Percentiles rank a stretch among this genome's conserved stretches.
Evolutionary conservation across 2,888 invertebrate genomes (phyloP).

Genomic region (Terebella lapidaria): DNA sequence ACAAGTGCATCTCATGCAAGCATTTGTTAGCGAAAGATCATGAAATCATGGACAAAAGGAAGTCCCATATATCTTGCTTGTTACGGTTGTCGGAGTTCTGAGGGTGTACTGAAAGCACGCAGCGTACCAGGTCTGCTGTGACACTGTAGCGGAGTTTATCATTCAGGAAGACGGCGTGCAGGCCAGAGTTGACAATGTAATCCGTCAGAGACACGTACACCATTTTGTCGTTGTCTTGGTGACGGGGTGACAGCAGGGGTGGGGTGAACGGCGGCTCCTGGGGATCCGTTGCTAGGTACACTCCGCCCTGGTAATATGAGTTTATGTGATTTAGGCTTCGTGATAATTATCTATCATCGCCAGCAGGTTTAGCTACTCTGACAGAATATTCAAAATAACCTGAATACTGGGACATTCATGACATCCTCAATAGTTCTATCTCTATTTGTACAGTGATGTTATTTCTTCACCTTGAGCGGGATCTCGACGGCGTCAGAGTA

Average conservation of each 20-base stretch:
- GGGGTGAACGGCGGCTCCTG: neutral
- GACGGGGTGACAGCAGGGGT: neutral
- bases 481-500: neutral
- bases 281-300: neutral
- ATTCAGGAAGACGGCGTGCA: neutral
- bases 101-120: too few relatives aligned
- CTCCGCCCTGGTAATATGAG: neutral
- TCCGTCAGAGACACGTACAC: neutral
- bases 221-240: neutral
- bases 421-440: too few relatives aligned
- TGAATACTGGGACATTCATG: too few relatives aligned
- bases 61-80: too few relatives aligned
- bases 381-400: too few relatives aligned
- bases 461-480: neutral
- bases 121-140: neutral
- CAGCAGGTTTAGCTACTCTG: too few relatives aligned
- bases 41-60: too few relatives aligned
- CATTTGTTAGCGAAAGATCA: too few relatives aligned
- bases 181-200: neutral
- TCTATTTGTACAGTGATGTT: neutral
- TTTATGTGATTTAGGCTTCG: too few relatives aligned
- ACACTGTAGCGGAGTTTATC: neutral
- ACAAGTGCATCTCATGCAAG: too few relatives aligned
- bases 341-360: too few relatives aligned
- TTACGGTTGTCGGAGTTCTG: too few relatives aligned